Evolutionary conservation across 2,113 vertebrate species (phyloP), one percentile per base, ranked within the genome.

Genomic region (Tricholaema leucomelas): DNA sequence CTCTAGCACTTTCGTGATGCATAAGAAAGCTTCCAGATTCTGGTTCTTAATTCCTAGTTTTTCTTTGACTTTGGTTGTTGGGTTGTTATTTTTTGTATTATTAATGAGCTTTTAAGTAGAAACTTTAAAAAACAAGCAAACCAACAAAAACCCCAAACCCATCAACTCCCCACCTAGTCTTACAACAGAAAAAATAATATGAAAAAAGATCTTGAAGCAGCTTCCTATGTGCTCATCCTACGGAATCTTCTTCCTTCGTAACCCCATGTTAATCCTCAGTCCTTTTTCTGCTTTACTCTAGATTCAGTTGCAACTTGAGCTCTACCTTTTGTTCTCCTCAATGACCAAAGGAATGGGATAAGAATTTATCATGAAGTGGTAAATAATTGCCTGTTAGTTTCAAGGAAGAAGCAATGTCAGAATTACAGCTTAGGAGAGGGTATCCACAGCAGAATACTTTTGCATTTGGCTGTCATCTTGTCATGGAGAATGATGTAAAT

Each of bases 81-180:
- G 56, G 9, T 19, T 56, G 9, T 56, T 21, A 6, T 59, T 59
- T 20, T 25, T 10, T 55, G 12, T 35, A 4, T 54, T 83, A 25
- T 33, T 61, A 88, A 86, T 14, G 30, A 73, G 6, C 16, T 77
- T 7, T n/a, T 59, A 81, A 87, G 65, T 44, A 63, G 20, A 84
- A 77, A 10, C 20, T 27, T 46, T 33, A 27, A 13, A 35, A 69
- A 67, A 27, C 7, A 56, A 66, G 63, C 7, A 56, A 66, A 59
- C 25, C 28, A 38, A 21, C 20, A 59, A 38, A 28, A 40, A 38
- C n/a, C 25, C 12, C n/a, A 61, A 87, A 65, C 10, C n/a, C 2
- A 60, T 23, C 25, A 56, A 58, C 10, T 67, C 10, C 5, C 5
- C 14, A 0, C 0, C 9, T 16, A 1, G 0, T 55, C 24, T 13